Evolutionary conservation across 2,113 vertebrate genomes (phyloP).

Genomic region (Pachyramphus minor): DNA sequence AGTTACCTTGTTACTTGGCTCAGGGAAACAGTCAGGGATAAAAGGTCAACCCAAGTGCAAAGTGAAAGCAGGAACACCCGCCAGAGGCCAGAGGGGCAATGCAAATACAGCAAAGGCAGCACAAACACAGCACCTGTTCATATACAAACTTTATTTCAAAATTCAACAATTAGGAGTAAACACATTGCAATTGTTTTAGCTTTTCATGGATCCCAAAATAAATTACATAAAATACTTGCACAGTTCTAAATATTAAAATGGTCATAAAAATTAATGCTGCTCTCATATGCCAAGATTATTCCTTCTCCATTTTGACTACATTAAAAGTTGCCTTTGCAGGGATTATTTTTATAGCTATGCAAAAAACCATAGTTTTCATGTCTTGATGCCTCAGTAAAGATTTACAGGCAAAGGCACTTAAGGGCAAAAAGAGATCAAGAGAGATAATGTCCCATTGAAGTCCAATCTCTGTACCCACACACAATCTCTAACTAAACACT

Average conservation of each 20-base stretch:
- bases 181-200: neutral
- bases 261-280: neutral
- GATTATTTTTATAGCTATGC: neutral
- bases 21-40: neutral
- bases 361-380: neutral
- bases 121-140: neutral
- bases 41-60: neutral
- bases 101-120: neutral
- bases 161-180: neutral
- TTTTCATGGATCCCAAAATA: neutral
- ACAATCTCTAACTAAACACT: neutral
- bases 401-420: neutral
- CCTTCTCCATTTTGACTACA: neutral
- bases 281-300: neutral
- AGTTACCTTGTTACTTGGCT: neutral
- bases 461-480: neutral
- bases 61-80: neutral
- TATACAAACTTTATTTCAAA: constrained; percentile 32
- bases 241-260: neutral
- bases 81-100: neutral
- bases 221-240: neutral
- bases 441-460: neutral
- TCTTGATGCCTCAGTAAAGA: neutral
- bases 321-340: neutral
- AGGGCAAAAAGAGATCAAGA: neutral